Percentiles rank a stretch among this genome's conserved stretches.
Evolutionary conservation across 2,888 invertebrate genomes (phyloP).

Genomic region (Drosophila falleni): DNA sequence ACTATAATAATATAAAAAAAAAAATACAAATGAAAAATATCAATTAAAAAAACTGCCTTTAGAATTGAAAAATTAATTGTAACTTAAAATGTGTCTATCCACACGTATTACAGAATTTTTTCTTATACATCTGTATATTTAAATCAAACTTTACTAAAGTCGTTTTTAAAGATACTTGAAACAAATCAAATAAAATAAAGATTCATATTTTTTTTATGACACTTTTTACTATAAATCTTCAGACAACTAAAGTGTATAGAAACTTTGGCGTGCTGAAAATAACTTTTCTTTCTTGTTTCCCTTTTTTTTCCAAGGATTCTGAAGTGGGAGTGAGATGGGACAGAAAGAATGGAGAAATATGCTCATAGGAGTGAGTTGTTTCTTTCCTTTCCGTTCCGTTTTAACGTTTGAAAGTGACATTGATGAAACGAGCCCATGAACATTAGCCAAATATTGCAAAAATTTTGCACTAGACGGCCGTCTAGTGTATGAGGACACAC

Average conservation of each 20-base stretch:
- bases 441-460: constrained; percentile 73
- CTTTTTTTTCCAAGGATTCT: background rate
- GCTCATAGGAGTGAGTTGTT: constrained; percentile 5
- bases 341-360: background rate
- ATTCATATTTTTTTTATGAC: too few relatives aligned
- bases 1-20: too few relatives aligned
- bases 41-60: too few relatives aligned
- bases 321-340: background rate
- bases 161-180: too few relatives aligned
- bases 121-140: too few relatives aligned
- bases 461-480: constrained; percentile 60
- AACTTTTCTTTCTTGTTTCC: background rate
- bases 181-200: too few relatives aligned
- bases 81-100: too few relatives aligned
- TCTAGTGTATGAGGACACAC: constrained; percentile 12
- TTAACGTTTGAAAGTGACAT: constrained; percentile 53
- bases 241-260: background rate
- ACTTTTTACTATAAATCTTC: background rate
- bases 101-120: too few relatives aligned
- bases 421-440: constrained; percentile 72
- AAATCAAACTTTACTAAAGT: too few relatives aligned
- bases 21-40: too few relatives aligned
- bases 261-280: background rate
- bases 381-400: constrained; percentile 3
- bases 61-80: too few relatives aligned